A percentile compares a stretch with the other conserved stretches of the same genome.
These are phyloP conservation scores for Heterocephalus glaber DNA, from an alignment of 2,113 vertebrate species.

Conservation along the genomic window DNA sequence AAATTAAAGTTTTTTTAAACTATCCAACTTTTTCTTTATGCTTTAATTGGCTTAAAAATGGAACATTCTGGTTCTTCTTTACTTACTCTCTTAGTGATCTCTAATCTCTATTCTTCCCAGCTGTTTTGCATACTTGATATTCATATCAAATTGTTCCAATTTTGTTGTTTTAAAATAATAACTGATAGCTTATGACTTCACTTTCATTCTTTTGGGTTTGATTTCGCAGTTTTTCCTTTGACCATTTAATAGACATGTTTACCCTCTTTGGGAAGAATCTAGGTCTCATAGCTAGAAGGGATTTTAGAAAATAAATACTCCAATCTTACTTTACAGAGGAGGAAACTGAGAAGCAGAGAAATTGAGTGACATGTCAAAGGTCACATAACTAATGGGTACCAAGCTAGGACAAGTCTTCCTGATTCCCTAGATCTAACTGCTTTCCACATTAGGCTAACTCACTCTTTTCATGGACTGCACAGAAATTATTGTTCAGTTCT, in stretches of 20 bases:
- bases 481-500: neutral
- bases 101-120: neutral
- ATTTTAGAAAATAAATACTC: slow-evolving; percentile 28
- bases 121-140: neutral
- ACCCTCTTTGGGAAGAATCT: neutral
- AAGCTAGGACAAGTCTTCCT: neutral
- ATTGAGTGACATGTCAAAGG: neutral
- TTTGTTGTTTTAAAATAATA: neutral
- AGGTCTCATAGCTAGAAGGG: neutral
- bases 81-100: neutral
- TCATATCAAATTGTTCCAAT: neutral
- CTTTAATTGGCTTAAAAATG: neutral
- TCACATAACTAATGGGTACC: neutral
- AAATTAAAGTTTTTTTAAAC: slow-evolving; percentile 15
- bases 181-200: neutral
- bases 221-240: neutral
- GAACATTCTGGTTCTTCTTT: neutral
- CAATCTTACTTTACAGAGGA: neutral
- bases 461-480: neutral
- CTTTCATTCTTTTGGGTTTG: neutral
- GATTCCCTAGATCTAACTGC: neutral
- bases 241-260: neutral
- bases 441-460: neutral
- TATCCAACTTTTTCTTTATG: neutral
- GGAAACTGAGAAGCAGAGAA: neutral